Evolutionary conservation across 2,888 invertebrate genomes (phyloP), one percentile per base, ranked within the genome.

Genomic region (Tiliacea aurago): DNA sequence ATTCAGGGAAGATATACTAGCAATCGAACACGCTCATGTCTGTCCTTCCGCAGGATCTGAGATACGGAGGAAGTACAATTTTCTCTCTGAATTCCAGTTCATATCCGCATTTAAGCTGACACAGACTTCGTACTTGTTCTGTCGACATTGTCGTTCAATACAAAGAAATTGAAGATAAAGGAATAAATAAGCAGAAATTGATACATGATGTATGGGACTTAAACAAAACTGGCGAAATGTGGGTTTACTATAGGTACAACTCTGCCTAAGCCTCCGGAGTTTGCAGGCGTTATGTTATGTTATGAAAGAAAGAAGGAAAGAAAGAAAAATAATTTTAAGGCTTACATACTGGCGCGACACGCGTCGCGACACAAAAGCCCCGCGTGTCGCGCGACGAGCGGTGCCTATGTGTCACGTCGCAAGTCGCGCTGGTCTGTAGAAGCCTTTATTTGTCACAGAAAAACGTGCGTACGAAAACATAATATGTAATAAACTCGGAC

Each of bases 61-160:
- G 51, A 55, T 51, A 55, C 64, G 41, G 20, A 72, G 67, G 64
- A 83, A 83, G 80, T 65, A 78, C 79, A 79, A 78, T 83, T 79
- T 79, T 83, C 64, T 61, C 59, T 68, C 83, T n/a, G n/a, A 51
- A 72, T 72, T 56, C 56, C 45, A 61, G 41, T 83, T 79, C 51
- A 68, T 58, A 79, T 80, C 84, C 80, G 64, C 28, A 41, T 72
- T 65, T 51, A 61, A 72, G 67, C 45, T 68, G 59, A 65, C 73
- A 83, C 55, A 61, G 51, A 18, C 28, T 62, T 37, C 3, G 28
- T 66, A 51, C 58, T 53, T 45, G 28, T 49, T 58, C 55, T 47
- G 4, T 47, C 56, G 61, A 37, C 18, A 51, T 15, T 62, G 20
- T 51, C 20, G 43, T 62, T 51, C 18, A n/a, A 18, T 56, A 28